Conservation (phyloP, 2,113 vertebrate species). For the Rhea pennata region DNA sequence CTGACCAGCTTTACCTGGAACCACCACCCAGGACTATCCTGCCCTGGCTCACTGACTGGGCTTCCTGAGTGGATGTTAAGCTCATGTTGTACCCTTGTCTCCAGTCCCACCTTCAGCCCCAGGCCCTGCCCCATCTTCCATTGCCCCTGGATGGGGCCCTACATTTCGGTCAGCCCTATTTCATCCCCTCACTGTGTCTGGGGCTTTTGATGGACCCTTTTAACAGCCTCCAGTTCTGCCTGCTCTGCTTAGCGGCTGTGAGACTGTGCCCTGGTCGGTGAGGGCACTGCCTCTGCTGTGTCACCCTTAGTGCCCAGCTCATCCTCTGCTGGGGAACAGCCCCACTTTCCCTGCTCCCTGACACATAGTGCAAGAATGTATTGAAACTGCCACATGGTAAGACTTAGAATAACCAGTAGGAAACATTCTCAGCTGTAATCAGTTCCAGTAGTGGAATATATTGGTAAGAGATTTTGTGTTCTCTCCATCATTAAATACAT, state of each 20-base stretch:
- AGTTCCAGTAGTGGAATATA: neutral
- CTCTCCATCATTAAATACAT: no score
- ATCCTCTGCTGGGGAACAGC: neutral
- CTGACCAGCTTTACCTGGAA: neutral
- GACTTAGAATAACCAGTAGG: neutral
- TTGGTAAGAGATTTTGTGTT: no score
- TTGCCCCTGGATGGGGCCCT: neutral
- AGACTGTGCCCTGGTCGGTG: neutral
- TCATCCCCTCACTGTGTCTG: neutral
- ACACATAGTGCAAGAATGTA: neutral
- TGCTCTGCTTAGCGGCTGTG: accelerated
- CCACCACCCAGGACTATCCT: accelerated
- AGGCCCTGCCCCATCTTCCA: neutral
- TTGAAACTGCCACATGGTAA: neutral
- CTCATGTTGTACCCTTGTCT: neutral
- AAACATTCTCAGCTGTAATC: neutral
- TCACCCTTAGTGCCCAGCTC: neutral
- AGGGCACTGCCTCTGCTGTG: neutral
- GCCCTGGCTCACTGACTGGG: neutral
- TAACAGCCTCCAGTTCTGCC: neutral
- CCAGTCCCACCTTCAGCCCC: accelerated
- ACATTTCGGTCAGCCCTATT: neutral
- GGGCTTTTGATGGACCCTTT: neutral
- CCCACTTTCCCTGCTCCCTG: neutral
- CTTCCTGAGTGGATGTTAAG: neutral